A percentile compares a stretch with the other conserved stretches of the same genome.
Conservation (phyloP, 2,113 vertebrate species). For the Sinocyclocheilus rhinocerous region DNA sequence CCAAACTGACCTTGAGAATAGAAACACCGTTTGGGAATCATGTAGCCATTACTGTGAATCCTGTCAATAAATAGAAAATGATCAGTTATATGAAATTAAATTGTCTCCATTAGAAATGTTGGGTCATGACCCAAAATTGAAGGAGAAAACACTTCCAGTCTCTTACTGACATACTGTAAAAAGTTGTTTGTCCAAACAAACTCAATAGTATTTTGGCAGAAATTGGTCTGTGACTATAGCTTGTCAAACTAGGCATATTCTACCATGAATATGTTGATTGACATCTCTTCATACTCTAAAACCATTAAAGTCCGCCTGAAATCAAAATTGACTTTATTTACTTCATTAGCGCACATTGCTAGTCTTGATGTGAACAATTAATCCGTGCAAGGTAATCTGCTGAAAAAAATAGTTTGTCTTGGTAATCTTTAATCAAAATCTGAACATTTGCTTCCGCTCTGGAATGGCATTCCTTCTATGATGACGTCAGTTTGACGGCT, state of each 20-base stretch:
- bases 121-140: neutral
- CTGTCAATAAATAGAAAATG: neutral
- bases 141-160: neutral
- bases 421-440: too few relatives aligned
- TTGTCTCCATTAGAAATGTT: neutral
- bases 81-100: neutral
- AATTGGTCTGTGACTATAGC: neutral
- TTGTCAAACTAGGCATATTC: neutral
- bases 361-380: too few relatives aligned
- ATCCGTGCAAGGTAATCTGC: too few relatives aligned
- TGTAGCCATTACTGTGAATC: slow-evolving; percentile 1
- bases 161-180: neutral
- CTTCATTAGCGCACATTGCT: too few relatives aligned
- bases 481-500: too few relatives aligned
- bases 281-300: neutral
- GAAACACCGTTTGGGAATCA: neutral
- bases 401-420: too few relatives aligned
- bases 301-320: neutral
- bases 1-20: slow-evolving; percentile 12
- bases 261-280: neutral
- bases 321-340: too few relatives aligned
- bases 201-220: neutral
- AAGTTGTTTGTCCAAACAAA: neutral
- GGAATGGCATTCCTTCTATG: too few relatives aligned
- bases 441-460: too few relatives aligned